A percentile compares a stretch with the other conserved stretches of the same genome.
Conservation (phyloP, 2,113 vertebrate species). For the Plotosus lineatus region DNA sequence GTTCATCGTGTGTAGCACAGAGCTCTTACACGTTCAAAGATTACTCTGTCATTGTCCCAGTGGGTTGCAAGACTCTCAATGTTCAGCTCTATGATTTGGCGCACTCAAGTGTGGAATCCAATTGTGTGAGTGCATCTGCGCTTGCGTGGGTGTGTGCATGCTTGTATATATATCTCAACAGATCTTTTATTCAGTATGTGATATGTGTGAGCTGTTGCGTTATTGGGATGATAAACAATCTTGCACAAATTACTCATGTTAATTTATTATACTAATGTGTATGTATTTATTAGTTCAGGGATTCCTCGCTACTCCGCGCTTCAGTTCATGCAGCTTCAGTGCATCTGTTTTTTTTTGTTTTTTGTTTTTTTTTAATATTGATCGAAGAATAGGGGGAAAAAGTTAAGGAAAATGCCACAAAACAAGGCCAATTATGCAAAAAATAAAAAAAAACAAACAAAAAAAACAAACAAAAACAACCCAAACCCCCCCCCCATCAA, state of each 20-base stretch:
- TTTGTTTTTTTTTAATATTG: too few relatives aligned
- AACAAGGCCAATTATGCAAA: too few relatives aligned
- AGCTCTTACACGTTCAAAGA: conserved; percentile 42
- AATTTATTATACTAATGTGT: neutral
- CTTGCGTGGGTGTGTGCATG: neutral
- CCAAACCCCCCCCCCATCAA: too few relatives aligned
- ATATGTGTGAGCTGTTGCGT: neutral
- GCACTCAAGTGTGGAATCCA: conserved; percentile 24
- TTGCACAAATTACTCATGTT: neutral
- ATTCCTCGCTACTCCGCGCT: too few relatives aligned
- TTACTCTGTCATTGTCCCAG: conserved; percentile 52
- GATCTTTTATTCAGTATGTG: neutral
- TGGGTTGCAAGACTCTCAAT: conserved; percentile 29
- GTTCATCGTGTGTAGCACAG: conserved; percentile 15
- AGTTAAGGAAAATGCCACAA: too few relatives aligned
- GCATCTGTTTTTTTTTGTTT: too few relatives aligned
- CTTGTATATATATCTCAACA: neutral
- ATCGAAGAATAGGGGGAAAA: too few relatives aligned
- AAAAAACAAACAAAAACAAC: too few relatives aligned
- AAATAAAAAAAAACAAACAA: too few relatives aligned
- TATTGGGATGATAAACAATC: neutral
- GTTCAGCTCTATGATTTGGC: conserved; percentile 43
- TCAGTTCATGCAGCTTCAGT: too few relatives aligned
- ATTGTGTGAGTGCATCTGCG: neutral
- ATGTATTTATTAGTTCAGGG: too few relatives aligned